Percentiles rank a stretch among this genome's conserved stretches.
These are phyloP conservation scores for Drosophila eugracilis DNA, from an alignment of 1,140 invertebrate species.

Conservation along the genomic window DNA sequence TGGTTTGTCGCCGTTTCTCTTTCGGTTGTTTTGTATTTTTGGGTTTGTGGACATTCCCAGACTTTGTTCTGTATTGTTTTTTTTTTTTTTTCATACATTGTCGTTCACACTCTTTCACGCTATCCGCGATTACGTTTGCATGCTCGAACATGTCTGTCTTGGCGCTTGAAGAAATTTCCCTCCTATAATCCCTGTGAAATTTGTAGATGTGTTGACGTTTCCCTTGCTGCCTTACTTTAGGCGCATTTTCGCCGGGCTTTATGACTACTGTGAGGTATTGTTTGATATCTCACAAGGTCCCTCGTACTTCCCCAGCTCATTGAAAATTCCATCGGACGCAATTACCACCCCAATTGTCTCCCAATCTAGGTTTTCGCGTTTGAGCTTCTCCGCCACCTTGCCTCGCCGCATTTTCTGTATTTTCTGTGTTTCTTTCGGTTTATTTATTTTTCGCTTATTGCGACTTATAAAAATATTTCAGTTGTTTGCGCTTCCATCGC, in stretches of 20 bases:
- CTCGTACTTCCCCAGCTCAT: slow-evolving; percentile 35
- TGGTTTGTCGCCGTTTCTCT: slow-evolving; percentile 35
- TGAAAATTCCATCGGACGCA: slow-evolving; percentile 59
- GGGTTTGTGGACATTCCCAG: slow-evolving; percentile 26
- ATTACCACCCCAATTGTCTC: slow-evolving; percentile 73
- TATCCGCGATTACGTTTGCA: slow-evolving; percentile 34
- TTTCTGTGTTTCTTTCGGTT: slow-evolving; percentile 15
- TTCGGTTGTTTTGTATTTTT: slow-evolving; percentile 6
- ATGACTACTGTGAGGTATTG: slow-evolving; percentile 42
- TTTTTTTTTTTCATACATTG: background rate
- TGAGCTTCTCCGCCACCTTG: slow-evolving; percentile 8
- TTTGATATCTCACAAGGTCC: slow-evolving; percentile 46
- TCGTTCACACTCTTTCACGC: slow-evolving; percentile 12
- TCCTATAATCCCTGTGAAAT: slow-evolving; percentile 8
- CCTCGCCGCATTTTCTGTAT: slow-evolving; percentile 7
- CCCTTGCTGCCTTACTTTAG: slow-evolving; percentile 11
- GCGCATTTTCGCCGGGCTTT: slow-evolving; percentile 18
- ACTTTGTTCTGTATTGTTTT: slow-evolving; percentile 4
- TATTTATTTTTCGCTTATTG: slow-evolving; percentile 79
- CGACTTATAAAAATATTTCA: slow-evolving; percentile 68
- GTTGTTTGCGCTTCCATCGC: slow-evolving; percentile 31
- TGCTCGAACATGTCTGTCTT: slow-evolving; percentile 32
- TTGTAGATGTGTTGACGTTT: slow-evolving; percentile 48
- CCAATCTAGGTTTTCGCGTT: slow-evolving; percentile 32
- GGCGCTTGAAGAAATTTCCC: slow-evolving; percentile 9